Evolutionary conservation across 30 jellyfish, hydroid and myxozoan genomes (phyloP), one percentile per base, ranked within the genome.

Genomic region (Turritopsis dohrnii): DNA sequence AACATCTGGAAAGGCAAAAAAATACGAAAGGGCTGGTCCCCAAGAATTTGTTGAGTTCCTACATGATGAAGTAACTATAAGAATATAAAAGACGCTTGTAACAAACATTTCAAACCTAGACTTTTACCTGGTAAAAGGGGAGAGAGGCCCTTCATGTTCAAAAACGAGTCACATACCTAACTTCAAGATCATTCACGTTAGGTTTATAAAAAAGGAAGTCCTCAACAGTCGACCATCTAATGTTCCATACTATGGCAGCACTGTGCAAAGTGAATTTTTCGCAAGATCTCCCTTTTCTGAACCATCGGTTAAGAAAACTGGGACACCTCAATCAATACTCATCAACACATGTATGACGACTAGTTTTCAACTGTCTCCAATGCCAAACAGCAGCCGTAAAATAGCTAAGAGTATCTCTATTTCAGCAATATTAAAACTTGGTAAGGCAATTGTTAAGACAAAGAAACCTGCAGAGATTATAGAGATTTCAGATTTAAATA

Each of bases 1-100:
- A 75, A 72, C 91, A 21, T 19, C 89, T 3, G 91, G 89, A 30
- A 84, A 84, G 52, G 91, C 91, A 28, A 83, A 74, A 76, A 84
- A 84, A 28, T 84, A 24, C 41, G 91, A 84, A 28, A 52, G 91
- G 21, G 54, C 41, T 28, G 91, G 91, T 0, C 71, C n/a, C n/a
- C n/a, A n/a, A n/a, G n/a, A n/a, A n/a, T n/a, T n/a, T n/a, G n/a
- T n/a, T n/a, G n/a, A n/a, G n/a, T n/a, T n/a, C n/a, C n/a, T n/a
- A n/a, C n/a, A n/a, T n/a, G n/a, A n/a, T n/a, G n/a, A n/a, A n/a
- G n/a, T n/a, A n/a, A n/a, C n/a, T n/a, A n/a, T n/a, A n/a, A n/a
- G 18, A 76, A 85, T 52, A 77, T 74, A 16, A 74, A 66, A 65
- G 28, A 75, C 18, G 83, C 92, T n/a, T 85, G 88, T 52, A 52